These are phyloP conservation scores for Eulacestoma nigropectus DNA, from an alignment of 2,113 vertebrate genomes.

Conservation along the genomic window DNA sequence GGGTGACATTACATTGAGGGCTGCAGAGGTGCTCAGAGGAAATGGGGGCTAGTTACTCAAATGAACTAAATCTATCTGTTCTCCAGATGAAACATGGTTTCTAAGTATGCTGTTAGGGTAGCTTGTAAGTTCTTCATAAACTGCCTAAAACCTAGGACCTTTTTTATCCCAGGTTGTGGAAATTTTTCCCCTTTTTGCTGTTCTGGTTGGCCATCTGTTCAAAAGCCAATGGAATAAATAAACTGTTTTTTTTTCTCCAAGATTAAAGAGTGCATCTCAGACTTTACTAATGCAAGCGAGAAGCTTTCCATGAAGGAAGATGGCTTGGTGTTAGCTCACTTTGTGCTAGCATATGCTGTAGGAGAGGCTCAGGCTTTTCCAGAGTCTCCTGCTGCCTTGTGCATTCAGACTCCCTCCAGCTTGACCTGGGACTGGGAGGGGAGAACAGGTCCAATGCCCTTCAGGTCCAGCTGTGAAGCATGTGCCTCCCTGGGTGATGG, in stretches of 20 bases:
- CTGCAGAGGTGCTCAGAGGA: not conserved
- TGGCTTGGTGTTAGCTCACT: not conserved
- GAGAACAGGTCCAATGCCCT: not conserved
- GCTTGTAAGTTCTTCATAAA: slow-evolving; percentile 36
- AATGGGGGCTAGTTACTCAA: not conserved
- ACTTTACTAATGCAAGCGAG: not conserved
- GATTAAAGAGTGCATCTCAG: not conserved
- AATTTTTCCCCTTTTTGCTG: not conserved
- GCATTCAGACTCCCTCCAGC: not conserved
- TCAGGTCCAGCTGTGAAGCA: not conserved
- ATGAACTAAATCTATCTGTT: not conserved
- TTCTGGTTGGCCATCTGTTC: not conserved
- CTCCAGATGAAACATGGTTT: not conserved
- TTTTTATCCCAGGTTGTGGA: not conserved
- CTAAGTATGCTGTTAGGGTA: not conserved
- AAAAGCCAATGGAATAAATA: not conserved
- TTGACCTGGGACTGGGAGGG: not conserved
- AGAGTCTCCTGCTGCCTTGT: not conserved
- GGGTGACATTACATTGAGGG: not conserved
- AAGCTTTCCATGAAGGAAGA: not conserved
- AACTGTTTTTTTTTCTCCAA: not conserved
- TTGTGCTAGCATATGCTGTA: not conserved
- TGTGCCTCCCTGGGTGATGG: not conserved
- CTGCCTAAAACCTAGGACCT: not conserved
- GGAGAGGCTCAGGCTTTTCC: not conserved